A percentile compares a stretch with the other conserved stretches of the same genome.
phyloP scores from a whole-genome alignment of 2,797 vertebrate genomes.

The Adrianichthys oophorus region DNA sequence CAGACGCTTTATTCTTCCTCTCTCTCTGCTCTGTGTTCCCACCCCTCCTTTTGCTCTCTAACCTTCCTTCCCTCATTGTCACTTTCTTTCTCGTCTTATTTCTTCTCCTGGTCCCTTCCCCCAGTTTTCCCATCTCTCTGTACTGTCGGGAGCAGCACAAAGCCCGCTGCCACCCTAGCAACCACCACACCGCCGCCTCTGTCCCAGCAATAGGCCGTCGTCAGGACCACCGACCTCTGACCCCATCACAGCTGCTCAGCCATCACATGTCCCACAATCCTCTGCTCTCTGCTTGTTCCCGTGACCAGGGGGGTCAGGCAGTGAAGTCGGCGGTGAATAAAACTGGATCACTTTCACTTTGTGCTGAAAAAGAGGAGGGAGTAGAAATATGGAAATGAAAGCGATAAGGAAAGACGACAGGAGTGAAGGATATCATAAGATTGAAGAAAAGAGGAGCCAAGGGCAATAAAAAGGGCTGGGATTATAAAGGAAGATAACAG shows the following conservation, averaged over 20 bases:
- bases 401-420: background rate
- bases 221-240: conserved; percentile 57
- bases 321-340: conserved; percentile 24
- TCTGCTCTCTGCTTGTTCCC: conserved; percentile 47
- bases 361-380: conserved; percentile 3
- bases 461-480: too few species aligned
- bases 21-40: conserved; percentile 29
- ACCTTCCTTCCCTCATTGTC: conserved; percentile 43
- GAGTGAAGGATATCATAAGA: too few species aligned
- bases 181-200: conserved; percentile 44
- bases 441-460: background rate
- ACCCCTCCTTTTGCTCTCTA: conserved; percentile 42
- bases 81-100: conserved; percentile 26
- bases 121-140: conserved; percentile 63
- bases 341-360: conserved; percentile 28
- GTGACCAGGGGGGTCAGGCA: conserved; percentile 52
- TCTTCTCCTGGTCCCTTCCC: conserved; percentile 52
- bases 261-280: conserved; percentile 58
- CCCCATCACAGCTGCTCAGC: conserved; percentile 67
- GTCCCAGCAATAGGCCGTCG: conserved; percentile 59
- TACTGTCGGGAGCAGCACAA: conserved; percentile 45
- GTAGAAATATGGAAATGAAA: background rate
- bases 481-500: background rate
- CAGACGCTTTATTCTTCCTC: conserved; percentile 1
- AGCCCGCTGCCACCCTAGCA: conserved; percentile 39